These are phyloP conservation scores for Helicorthomorpha holstii DNA, from an alignment of 1,140 invertebrate species.

Conservation along the genomic window DNA sequence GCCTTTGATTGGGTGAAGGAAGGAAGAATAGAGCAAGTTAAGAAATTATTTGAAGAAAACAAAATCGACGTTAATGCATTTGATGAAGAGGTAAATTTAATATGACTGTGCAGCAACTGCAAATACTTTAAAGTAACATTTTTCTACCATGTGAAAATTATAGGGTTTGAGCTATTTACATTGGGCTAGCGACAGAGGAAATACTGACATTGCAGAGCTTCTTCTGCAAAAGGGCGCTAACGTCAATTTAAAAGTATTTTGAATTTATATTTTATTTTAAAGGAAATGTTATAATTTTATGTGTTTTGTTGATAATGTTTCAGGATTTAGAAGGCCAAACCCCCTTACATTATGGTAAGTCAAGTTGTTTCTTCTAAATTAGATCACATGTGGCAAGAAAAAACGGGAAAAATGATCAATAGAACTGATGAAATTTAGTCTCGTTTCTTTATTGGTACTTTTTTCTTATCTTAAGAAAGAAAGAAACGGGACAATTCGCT, in stretches of 20 bases:
- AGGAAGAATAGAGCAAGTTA: neutral
- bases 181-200: neutral
- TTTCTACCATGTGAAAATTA: too few species aligned
- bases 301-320: neutral
- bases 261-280: neutral
- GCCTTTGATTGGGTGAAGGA: constrained; percentile 1
- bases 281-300: neutral
- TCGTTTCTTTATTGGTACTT: too few species aligned
- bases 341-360: neutral
- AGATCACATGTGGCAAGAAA: too few species aligned
- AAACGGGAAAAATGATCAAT: too few species aligned
- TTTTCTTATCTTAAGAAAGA: too few species aligned
- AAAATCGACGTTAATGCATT: neutral
- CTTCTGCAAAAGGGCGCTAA: neutral
- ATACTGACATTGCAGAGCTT: neutral
- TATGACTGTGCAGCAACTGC: neutral
- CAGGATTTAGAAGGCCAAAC: neutral
- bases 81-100: neutral
- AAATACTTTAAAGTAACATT: too few species aligned
- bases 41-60: neutral
- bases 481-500: too few species aligned
- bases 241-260: neutral
- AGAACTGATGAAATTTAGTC: too few species aligned
- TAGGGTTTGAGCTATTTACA: neutral
- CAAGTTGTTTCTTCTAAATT: too few species aligned